Evolutionary conservation across 2,797 vertebrate species (phyloP), one percentile per base, ranked within the genome.

Genomic region (Anableps anableps): DNA sequence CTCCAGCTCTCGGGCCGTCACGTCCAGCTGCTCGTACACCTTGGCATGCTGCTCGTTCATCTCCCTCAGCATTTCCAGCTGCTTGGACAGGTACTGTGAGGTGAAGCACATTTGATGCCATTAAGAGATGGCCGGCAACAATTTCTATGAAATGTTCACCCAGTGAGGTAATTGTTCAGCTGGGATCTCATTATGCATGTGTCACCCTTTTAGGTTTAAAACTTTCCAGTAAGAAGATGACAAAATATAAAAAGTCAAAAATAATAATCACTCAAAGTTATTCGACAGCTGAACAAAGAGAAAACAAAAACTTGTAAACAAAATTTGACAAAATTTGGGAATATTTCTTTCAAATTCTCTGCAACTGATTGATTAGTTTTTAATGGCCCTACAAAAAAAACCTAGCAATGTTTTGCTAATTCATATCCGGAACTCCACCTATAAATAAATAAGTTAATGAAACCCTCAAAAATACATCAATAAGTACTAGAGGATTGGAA

Each of bases 21-120:
- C 95, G 51, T 99, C 98, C 94, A 99, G 93, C 96, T 99, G 99
- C 85, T 99, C 99, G 0, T 99, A 99, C 81, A 99, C 98, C 84
- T 99, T 99, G 0, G 98, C 98, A 0, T 99, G 98, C 93, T 99
- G 99, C 84, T 99, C 98, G 0, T 99, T 99, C 96, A 99, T 97
- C 31, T 98, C 98, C 73, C 99, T 91, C 84, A 99, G 75, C 83
- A 95, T 98, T 83, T 99, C 99, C 88, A 99, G 91, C 91, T 99
- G 98, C 91, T 99, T 99, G 91, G 97, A 97, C 91, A 99, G 93
- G 88, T 99, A 99, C 98, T 99, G 88, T 50, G 19, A 45, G 62
- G 48, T 45, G 0, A n/a, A 14, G 72, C 13, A 16, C 1, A 14
- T 43, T 43, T 16, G 26, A 45, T 29, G 6, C 13, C 41, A n/a